Evolutionary conservation across 2,113 vertebrate genomes (phyloP).

Genomic region (Hiodon alosoides): DNA sequence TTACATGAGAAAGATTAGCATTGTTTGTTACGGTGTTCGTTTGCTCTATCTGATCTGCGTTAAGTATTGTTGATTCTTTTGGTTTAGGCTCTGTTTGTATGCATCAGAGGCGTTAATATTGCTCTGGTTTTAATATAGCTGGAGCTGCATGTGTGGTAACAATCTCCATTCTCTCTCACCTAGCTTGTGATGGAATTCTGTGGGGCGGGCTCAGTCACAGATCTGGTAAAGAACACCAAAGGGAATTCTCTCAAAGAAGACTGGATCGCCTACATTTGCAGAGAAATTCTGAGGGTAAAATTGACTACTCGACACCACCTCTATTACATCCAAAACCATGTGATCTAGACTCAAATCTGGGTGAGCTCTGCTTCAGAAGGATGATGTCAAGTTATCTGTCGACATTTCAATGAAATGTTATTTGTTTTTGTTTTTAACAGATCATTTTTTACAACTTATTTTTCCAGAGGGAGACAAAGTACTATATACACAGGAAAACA

Average conservation of each 20-base stretch:
- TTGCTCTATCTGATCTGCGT: background rate
- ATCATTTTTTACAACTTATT: too few species aligned
- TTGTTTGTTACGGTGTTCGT: too few species aligned
- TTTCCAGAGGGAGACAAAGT: too few species aligned
- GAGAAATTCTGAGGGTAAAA: slow-evolving; percentile 83
- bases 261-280: slow-evolving; percentile 87
- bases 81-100: background rate
- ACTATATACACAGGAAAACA: too few species aligned
- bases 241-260: slow-evolving; percentile 87
- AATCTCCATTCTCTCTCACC: background rate
- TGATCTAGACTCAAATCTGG: too few species aligned
- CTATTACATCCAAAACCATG: too few species aligned
- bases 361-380: too few species aligned
- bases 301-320: too few species aligned
- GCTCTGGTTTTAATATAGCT: background rate
- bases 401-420: too few species aligned
- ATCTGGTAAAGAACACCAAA: slow-evolving; percentile 88
- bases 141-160: slow-evolving; percentile 10
- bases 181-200: slow-evolving; percentile 94
- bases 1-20: too few species aligned
- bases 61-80: background rate
- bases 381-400: too few species aligned
- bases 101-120: background rate
- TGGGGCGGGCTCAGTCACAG: slow-evolving; percentile 83
- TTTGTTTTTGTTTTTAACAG: too few species aligned